Base-by-base conservation (phyloP, 35 echinoderm and acorn worm species). In the Ophioderma brevispina region DNA sequence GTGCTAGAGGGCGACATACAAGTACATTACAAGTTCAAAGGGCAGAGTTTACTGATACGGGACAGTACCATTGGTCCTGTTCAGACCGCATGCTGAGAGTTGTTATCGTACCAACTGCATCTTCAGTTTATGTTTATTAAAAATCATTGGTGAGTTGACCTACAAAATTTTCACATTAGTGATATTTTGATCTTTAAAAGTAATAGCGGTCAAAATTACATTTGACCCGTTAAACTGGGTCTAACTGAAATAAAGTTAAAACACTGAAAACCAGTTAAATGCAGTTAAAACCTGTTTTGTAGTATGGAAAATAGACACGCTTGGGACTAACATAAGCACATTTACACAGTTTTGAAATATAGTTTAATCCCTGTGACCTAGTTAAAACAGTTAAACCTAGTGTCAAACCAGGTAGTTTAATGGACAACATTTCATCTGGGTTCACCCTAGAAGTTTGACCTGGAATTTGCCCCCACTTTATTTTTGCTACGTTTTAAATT, bases 31-130 rank as follows among this genome's bases (percentile, higher is more conserved):
- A 32, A 32, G 76, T 91, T 31, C 31, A 41, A 31, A 86, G 40
- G 31, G 38, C 41, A 32, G 79, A 35, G 75, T 86, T 28, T 42
- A 50, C 40, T 17, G 90, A 91, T 38, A 91, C 90, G 25, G 76
- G 90, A 19, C 52, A 50, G 59, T 91, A 91, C 35, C 75, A 50
- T 33, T 91, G 90, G 32, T 35, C n/a, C n/a, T 91, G n/a, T 91
- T 86, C 39, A 59, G 49, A 2, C 64, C 81, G 3, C 75, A 86
- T 64, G 75, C 90, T 13, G 82, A 80, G 2, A 8, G n/a, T n/a
- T 70, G 59, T 70, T 3, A 70, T 2, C 4, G n/a, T 15, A 15
- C 59, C 2, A 25, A 70, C 59, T 70, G 59, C 59, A 70, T 8
- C 59, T 70, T 70, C 59, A 70, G 5, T 70, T 3, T 70, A 70